phyloP scores from a whole-genome alignment of 2,113 vertebrate genomes.

The Recurvirostra avosetta region DNA sequence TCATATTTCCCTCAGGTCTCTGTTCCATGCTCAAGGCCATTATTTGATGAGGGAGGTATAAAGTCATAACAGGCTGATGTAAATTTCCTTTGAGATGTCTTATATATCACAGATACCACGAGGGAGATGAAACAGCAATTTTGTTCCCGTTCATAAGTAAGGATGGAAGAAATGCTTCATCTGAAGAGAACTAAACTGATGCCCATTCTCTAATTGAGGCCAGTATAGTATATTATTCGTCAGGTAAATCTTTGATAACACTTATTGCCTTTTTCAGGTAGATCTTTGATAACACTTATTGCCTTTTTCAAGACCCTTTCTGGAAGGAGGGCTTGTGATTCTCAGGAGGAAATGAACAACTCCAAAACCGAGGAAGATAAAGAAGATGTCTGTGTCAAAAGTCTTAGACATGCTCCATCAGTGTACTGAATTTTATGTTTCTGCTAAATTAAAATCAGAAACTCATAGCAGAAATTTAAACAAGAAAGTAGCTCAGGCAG shows the following conservation, averaged over 20 bases:
- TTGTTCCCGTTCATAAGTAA: constrained; percentile 16
- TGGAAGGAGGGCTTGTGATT: background rate
- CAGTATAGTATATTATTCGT: background rate
- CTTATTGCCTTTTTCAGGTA: constrained; percentile 1
- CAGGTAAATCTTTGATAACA: constrained; percentile 14
- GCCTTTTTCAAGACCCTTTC: constrained; percentile 7
- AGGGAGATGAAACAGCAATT: constrained; percentile 57
- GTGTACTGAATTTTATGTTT: background rate
- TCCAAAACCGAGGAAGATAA: constrained; percentile 9
- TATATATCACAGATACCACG: constrained; percentile 44
- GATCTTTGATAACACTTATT: constrained; percentile 17
- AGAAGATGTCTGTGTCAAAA: background rate
- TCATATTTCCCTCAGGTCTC: constrained; percentile 61
- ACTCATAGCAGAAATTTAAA: background rate
- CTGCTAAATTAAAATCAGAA: constrained; percentile 38
- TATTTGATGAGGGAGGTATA: constrained; percentile 54
- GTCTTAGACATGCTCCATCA: background rate
- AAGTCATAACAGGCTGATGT: constrained; percentile 60
- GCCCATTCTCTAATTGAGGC: background rate
- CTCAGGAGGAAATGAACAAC: constrained; percentile 26
- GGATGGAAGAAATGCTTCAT: background rate
- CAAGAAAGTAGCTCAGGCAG: background rate
- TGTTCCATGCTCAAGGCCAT: constrained; percentile 52
- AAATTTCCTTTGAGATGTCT: constrained; percentile 62
- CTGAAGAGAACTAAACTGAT: background rate